Evolutionary conservation across 2,113 vertebrate species (phyloP).

Genomic region (Columba livia): DNA sequence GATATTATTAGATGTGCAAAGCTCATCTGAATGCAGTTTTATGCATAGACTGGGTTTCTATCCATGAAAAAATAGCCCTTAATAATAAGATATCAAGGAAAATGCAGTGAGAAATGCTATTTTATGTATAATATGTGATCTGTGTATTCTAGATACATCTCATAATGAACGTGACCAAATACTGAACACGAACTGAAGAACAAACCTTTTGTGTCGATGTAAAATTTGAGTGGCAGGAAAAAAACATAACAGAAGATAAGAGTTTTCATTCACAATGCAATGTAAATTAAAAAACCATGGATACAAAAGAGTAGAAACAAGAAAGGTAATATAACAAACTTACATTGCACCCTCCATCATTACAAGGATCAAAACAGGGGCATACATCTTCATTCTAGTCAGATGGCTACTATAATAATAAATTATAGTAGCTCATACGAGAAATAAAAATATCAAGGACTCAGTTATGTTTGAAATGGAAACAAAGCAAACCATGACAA

Average conservation of each 20-base stretch:
- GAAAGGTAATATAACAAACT: conserved; percentile 61
- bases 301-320: conserved; percentile 63
- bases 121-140: conserved; percentile 48
- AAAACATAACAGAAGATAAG: conserved; percentile 62
- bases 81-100: conserved; percentile 54
- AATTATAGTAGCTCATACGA: conserved; percentile 8
- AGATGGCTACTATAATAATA: conserved; percentile 40
- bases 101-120: conserved; percentile 17
- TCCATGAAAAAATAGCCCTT: conserved; percentile 30
- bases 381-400: conserved; percentile 56
- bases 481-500: neutral
- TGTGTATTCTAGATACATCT: conserved; percentile 42
- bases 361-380: conserved; percentile 47
- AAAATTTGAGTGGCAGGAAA: conserved; percentile 64
- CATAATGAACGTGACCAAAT: conserved; percentile 57
- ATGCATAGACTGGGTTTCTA: conserved; percentile 20
- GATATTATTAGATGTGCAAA: conserved; percentile 41
- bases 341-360: conserved; percentile 35
- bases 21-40: conserved; percentile 46
- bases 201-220: conserved; percentile 57
- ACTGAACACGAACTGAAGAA: conserved; percentile 61
- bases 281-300: conserved; percentile 63
- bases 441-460: conserved; percentile 25
- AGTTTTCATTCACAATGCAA: conserved; percentile 55
- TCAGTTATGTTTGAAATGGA: neutral